phyloP scores from a whole-genome alignment of 1,140 invertebrate genomes.

The Lepidurus packardi region DNA sequence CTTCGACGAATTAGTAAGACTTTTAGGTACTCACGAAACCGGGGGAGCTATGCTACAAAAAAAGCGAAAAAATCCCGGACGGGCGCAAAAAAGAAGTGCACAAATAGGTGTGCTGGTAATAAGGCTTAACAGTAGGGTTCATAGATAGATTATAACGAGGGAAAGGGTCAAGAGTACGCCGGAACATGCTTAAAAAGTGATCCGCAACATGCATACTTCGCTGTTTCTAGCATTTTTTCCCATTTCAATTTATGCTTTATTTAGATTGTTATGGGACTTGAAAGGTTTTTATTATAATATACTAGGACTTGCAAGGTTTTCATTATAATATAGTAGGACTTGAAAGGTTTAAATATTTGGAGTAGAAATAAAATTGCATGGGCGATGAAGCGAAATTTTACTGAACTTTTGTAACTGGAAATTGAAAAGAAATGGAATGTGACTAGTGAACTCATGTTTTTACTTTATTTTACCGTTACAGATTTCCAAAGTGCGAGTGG shows the following conservation, averaged over 20 bases:
- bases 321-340: too few species aligned
- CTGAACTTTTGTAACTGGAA: too few species aligned
- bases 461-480: conserved; percentile 45
- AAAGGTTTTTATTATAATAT: too few species aligned
- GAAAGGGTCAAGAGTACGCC: neutral
- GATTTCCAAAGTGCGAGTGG: conserved; percentile 84
- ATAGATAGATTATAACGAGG: conserved; percentile 19
- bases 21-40: conserved; percentile 3
- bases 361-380: too few species aligned
- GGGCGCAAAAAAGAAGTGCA: neutral
- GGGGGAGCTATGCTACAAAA: neutral
- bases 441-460: neutral
- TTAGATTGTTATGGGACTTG: too few species aligned
- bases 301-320: too few species aligned
- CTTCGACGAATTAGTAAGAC: conserved; percentile 19
- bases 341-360: too few species aligned
- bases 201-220: neutral
- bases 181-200: neutral
- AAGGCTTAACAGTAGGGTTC: conserved; percentile 2
- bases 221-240: neutral
- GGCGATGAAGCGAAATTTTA: too few species aligned
- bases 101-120: neutral
- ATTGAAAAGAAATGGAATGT: neutral
- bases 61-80: neutral
- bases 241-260: too few species aligned